Evolutionary conservation across 2,797 vertebrate species (phyloP), one percentile per base, ranked within the genome.

Genomic region (Pseudopleuronectes americanus): DNA sequence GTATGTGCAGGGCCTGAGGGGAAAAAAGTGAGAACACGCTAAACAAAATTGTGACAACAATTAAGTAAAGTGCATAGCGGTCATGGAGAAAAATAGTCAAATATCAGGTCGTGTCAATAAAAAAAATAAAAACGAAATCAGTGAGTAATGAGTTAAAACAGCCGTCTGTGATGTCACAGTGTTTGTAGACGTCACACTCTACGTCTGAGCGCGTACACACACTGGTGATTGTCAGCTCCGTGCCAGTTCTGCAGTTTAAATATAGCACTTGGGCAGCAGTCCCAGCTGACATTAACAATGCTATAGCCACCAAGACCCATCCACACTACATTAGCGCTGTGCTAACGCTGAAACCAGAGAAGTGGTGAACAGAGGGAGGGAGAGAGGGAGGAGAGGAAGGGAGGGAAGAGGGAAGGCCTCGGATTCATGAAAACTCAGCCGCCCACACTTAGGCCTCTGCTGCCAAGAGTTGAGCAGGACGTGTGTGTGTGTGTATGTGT

Each of bases 261-360:
- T 93, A 91, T 94, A 95, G 93, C 88, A 71, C 76, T 63, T 65
- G 84, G 90, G 90, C 90, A 88, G 62, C 57, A 16, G 86, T 90
- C 92, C 91, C 92, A 92, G 90, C 86, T 91, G 87, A 92, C 86
- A 90, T 87, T 86, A 93, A 93, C 92, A 91, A 93, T 87, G 88
- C 87, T 86, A 87, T 82, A 86, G 88, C 84, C 86, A 87, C 85
- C 78, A 85, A 77, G 84, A 85, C 78, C 24, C 84, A 70, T 83
- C 64, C 36, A 69, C 80, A 61, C 78, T 65, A 82, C 88, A 80
- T 85, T 84, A 88, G 78, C 64, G 43, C 79, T 54, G 67, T 16
- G 43, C 87, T 85, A 79, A 85, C 19, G 24, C 78, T 81, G 87
- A 86, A 90, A 92, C 78, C 79, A 73, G 87, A 90, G 87, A 89